phyloP scores from a whole-genome alignment of 2,888 invertebrate species.

The Hyposoter didymator region DNA sequence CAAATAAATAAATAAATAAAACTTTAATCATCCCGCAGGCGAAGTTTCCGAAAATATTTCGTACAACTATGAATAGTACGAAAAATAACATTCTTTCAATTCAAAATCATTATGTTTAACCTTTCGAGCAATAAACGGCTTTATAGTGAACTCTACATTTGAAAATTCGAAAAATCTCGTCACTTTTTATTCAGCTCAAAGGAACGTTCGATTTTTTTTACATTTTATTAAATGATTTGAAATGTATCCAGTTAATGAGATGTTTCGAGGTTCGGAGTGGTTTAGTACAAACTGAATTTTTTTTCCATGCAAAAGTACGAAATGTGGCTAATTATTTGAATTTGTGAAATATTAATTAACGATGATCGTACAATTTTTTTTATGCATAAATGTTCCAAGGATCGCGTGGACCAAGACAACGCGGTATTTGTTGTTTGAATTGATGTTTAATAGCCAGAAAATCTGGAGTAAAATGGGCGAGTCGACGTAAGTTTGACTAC shows the following conservation, averaged over 20 bases:
- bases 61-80: no score
- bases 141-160: background rate
- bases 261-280: background rate
- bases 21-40: background rate
- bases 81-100: no score
- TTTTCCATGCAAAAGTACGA: background rate
- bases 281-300: background rate
- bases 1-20: background rate
- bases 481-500: background rate
- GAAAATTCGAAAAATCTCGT: background rate
- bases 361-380: background rate
- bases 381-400: background rate
- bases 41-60: background rate
- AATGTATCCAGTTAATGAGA: background rate
- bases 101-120: no score
- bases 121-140: no score
- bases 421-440: background rate
- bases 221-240: background rate
- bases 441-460: background rate
- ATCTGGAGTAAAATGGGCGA: background rate
- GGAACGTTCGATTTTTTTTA: background rate
- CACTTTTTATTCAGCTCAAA: background rate
- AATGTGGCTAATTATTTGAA: background rate
- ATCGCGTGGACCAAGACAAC: background rate
- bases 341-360: background rate